These are phyloP conservation scores for Gryllus longicercus DNA, from an alignment of 2,888 invertebrate genomes.

Conservation along the genomic window DNA sequence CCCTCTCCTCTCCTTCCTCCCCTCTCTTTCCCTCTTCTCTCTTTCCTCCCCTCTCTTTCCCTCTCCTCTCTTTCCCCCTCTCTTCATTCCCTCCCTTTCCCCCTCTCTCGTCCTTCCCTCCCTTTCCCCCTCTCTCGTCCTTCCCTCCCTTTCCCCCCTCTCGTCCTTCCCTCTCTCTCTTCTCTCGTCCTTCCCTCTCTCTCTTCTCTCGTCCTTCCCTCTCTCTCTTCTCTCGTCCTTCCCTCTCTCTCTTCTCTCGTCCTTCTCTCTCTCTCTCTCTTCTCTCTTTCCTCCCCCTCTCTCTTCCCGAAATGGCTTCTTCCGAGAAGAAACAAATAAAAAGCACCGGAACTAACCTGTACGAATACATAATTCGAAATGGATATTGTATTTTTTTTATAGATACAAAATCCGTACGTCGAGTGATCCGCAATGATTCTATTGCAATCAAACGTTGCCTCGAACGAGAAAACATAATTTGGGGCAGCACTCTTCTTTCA, in stretches of 20 bases:
- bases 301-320: too few species aligned
- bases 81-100: background rate
- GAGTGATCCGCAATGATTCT: too few species aligned
- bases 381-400: too few species aligned
- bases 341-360: too few species aligned
- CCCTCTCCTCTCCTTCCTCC: background rate
- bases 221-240: background rate
- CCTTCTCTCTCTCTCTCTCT: too few species aligned
- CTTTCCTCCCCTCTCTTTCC: background rate
- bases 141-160: background rate
- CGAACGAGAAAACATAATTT: too few species aligned
- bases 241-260: background rate
- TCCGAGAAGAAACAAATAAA: too few species aligned
- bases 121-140: background rate
- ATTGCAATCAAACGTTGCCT: too few species aligned
- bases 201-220: background rate
- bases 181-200: background rate
- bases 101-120: background rate
- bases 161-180: background rate
- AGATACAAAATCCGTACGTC: too few species aligned
- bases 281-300: background rate
- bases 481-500: too few species aligned
- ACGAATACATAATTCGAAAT: too few species aligned
- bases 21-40: background rate
- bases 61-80: background rate